phyloP scores from a whole-genome alignment of 2,797 vertebrate species.

The Ammospiza maritima region DNA sequence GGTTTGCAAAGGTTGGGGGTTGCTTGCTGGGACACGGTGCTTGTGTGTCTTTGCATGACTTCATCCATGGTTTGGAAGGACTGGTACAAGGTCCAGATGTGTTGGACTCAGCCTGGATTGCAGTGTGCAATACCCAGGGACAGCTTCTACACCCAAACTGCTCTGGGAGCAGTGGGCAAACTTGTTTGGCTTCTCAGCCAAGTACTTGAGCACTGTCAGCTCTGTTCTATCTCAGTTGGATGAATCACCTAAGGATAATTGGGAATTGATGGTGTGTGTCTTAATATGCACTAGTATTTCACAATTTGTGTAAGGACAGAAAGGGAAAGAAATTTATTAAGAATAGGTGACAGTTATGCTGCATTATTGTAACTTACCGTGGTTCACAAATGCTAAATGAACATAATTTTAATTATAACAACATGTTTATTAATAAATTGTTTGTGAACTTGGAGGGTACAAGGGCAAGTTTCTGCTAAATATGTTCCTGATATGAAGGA shows the following conservation, averaged over 20 bases:
- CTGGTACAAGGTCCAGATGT: background rate
- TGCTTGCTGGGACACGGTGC: background rate
- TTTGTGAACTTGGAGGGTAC: background rate
- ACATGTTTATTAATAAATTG: background rate
- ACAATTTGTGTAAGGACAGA: background rate
- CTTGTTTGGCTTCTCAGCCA: background rate
- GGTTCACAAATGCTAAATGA: background rate
- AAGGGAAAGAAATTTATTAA: background rate
- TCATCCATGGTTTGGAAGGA: background rate
- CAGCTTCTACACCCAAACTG: background rate
- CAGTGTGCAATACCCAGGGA: background rate
- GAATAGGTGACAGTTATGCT: background rate
- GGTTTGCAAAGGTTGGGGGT: background rate
- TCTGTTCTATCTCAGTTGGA: background rate
- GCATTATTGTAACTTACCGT: background rate
- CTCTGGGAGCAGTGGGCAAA: background rate
- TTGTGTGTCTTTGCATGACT: background rate
- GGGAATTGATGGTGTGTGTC: background rate
- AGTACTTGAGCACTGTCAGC: background rate
- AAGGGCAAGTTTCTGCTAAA: background rate
- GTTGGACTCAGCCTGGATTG: background rate
- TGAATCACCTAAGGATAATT: background rate
- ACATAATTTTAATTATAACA: background rate
- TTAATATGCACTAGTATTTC: constrained; percentile 5
- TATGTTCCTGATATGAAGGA: background rate